A percentile compares a stretch with the other conserved stretches of the same genome.
phyloP scores from a whole-genome alignment of 2,888 invertebrate genomes.

The Eledona agricola region DNA sequence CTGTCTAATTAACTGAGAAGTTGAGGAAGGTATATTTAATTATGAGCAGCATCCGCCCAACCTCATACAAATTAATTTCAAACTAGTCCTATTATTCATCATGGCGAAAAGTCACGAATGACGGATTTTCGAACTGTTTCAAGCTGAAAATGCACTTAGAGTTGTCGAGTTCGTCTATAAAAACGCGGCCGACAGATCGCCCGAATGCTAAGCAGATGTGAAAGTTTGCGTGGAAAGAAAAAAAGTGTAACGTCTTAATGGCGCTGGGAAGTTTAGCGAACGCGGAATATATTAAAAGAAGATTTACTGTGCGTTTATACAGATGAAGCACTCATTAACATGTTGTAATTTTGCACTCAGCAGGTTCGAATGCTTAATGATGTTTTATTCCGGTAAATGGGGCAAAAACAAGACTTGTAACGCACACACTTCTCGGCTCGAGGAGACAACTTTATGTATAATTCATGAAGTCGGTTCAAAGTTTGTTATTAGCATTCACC shows the following conservation, averaged over 20 bases:
- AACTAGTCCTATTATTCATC: conserved; percentile 19
- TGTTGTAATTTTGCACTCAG: conserved; percentile 40
- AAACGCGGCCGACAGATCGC: conserved; percentile 34
- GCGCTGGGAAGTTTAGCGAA: conserved; percentile 45
- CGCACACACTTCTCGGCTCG: conserved; percentile 30
- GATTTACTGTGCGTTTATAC: conserved; percentile 52
- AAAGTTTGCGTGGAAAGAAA: conserved; percentile 45
- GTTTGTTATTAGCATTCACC: conserved; percentile 28
- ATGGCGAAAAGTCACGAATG: conserved; percentile 1
- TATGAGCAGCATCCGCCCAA: conserved; percentile 16
- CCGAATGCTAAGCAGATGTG: conserved; percentile 44
- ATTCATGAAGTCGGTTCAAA: conserved; percentile 35
- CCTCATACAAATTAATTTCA: conserved; percentile 21
- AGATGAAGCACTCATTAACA: conserved; percentile 51
- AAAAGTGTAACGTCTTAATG: conserved; percentile 47
- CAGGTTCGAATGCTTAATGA: conserved; percentile 35
- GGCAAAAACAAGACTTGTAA: conserved; percentile 31
- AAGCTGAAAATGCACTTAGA: conserved; percentile 33
- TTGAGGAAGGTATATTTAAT: conserved; percentile 29
- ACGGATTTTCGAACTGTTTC: conserved; percentile 22
- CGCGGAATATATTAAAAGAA: conserved; percentile 48
- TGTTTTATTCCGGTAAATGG: conserved; percentile 33
- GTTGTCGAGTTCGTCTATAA: conserved; percentile 29
- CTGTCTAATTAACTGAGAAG: conserved; percentile 25
- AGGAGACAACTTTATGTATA: conserved; percentile 34